A percentile compares a stretch with the other conserved stretches of the same genome.
These are phyloP conservation scores for Heliconius ethilla DNA, from an alignment of 2,888 invertebrate genomes.

Conservation along the genomic window DNA sequence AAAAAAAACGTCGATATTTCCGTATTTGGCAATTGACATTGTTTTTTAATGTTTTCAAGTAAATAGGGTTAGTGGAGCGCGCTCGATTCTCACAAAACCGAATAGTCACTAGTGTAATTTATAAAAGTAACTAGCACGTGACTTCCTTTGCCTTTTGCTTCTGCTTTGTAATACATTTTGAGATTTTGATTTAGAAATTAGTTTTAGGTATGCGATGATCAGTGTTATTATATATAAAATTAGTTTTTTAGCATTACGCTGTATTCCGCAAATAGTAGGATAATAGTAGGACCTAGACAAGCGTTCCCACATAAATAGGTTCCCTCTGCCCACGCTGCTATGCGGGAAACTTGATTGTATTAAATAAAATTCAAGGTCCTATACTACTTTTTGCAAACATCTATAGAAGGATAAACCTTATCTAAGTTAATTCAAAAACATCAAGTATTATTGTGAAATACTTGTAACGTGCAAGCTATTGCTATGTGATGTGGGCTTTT, in stretches of 20 bases:
- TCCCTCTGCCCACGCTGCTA: too few species aligned
- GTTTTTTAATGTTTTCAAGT: conserved; percentile 20
- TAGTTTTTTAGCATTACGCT: neutral
- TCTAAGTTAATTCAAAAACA: neutral
- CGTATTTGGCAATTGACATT: conserved; percentile 27
- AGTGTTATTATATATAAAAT: neutral
- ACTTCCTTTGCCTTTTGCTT: conserved; percentile 23
- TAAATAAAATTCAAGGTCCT: neutral
- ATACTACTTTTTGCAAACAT: neutral
- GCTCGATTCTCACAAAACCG: conserved; percentile 20
- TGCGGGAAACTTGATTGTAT: neutral
- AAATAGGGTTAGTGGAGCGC: conserved; percentile 28
- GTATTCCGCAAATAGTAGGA: neutral
- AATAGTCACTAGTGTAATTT: conserved; percentile 15
- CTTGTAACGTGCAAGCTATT: conserved; percentile 3
- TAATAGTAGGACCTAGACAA: neutral
- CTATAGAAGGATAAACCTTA: neutral
- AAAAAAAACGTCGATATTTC: conserved; percentile 1
- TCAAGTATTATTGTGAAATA: conserved; percentile 20
- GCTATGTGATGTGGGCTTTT: conserved; percentile 19
- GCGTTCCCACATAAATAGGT: too few species aligned
- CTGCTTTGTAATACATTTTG: neutral
- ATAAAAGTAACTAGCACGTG: conserved; percentile 24
- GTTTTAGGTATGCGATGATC: neutral
- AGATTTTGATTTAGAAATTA: neutral